A percentile compares a stretch with the other conserved stretches of the same genome.
phyloP scores from a whole-genome alignment of 2,888 invertebrate species.

The Subacronicta megacephala region DNA sequence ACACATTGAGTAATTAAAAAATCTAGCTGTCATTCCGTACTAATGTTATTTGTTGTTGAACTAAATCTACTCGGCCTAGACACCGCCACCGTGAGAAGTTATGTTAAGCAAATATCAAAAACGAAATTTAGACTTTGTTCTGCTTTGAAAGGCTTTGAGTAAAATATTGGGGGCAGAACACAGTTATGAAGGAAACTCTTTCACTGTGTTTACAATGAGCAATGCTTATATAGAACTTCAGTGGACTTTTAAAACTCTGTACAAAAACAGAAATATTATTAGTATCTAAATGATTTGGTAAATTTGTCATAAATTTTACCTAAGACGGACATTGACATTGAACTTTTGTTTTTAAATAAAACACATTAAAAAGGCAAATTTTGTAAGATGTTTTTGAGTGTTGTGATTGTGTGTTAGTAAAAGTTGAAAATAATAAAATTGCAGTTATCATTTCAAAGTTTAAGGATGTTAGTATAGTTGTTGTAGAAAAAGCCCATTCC shows the following conservation, averaged over 20 bases:
- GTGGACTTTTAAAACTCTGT: constrained; percentile 31
- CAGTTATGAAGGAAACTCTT: constrained; percentile 73
- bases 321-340: too few species aligned
- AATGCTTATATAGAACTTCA: neutral
- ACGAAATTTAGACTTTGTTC: constrained; percentile 90
- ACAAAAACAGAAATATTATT: neutral
- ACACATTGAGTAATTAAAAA: constrained; percentile 80
- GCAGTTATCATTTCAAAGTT: neutral
- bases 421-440: neutral
- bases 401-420: constrained; percentile 12
- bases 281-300: neutral
- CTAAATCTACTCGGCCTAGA: constrained; percentile 86
- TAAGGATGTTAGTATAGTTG: constrained; percentile 5
- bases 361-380: too few species aligned
- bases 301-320: too few species aligned
- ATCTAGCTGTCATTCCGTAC: constrained; percentile 87
- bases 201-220: constrained; percentile 13
- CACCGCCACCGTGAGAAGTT: constrained; percentile 87
- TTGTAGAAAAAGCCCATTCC: constrained; percentile 23
- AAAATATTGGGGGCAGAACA: constrained; percentile 82
- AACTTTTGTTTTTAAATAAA: neutral
- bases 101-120: constrained; percentile 89
- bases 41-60: constrained; percentile 75
- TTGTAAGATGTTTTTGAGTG: neutral
- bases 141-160: constrained; percentile 79